Evolutionary conservation across 2,888 invertebrate species (phyloP).

Genomic region (Calephelis perditalis): DNA sequence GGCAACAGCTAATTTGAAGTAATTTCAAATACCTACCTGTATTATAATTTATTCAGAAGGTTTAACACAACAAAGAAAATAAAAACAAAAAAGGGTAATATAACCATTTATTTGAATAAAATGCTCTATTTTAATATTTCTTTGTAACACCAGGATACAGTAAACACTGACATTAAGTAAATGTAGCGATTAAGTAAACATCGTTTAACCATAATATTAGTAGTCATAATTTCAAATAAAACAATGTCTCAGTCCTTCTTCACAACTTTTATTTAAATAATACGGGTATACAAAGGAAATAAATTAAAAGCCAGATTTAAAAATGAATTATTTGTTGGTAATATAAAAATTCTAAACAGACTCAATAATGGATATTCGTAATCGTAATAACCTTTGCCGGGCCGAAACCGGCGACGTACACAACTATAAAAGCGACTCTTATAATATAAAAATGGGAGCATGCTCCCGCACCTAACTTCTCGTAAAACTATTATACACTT

Average conservation of each 20-base stretch:
- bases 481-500: constrained; percentile 72
- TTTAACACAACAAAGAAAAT: constrained; percentile 34
- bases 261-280: constrained; percentile 70
- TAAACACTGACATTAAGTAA: constrained; percentile 60
- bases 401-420: constrained; percentile 35
- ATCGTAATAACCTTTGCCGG: constrained; percentile 14
- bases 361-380: constrained; percentile 50
- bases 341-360: constrained; percentile 77
- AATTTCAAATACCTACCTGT: no score
- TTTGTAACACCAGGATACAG: constrained; percentile 75
- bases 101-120: constrained; percentile 75
- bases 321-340: constrained; percentile 74
- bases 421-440: constrained; percentile 71
- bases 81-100: constrained; percentile 55
- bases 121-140: constrained; percentile 71
- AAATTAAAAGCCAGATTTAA: constrained; percentile 75
- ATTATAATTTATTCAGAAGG: no score
- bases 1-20: no score
- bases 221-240: constrained; percentile 64
- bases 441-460: constrained; percentile 71
- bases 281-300: constrained; percentile 77
- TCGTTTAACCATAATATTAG: constrained; percentile 43
- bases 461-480: constrained; percentile 71
- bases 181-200: constrained; percentile 65
- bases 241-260: constrained; percentile 72